Evolutionary conservation across 2,888 invertebrate species (phyloP), one percentile per base, ranked within the genome.

Genomic region (Epinotia bilunana): DNA sequence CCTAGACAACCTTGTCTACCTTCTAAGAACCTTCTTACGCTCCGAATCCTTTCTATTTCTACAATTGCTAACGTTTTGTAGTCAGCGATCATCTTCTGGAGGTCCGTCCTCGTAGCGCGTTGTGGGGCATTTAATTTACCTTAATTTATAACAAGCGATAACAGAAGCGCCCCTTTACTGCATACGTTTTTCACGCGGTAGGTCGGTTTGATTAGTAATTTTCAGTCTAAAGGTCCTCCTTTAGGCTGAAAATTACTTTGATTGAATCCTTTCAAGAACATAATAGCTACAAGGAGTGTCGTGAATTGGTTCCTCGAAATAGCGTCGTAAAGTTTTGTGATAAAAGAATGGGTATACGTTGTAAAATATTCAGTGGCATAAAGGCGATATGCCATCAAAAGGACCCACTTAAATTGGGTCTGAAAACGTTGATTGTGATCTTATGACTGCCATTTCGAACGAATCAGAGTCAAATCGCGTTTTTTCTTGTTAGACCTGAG

Each of bases 291-390:
- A 55, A 73, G 49, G 60, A 62, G 33, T 11, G 20, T 49, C 61
- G 57, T 72, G 65, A 75, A 72, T 70, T 61, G 71, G 55, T 65
- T 71, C 71, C 65, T 57, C 60, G 39, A 53, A 64, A 61, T 20
- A 60, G 64, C 61, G 18, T 75, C 75, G 46, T 72, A 75, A 75
- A 75, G 57, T 67, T 61, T 67, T 72, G 75, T 67, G 75, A 72
- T 72, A 75, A 62, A 62, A 53, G 60, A 39, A n/a, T 28, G 39
- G 28, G 18, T n/a, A 2, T 55, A 55, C 18, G 60, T 28, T 67
- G 70, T 75, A 65, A 65, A 67, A 65, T 74, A 61, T 53, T 46
- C 71, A 65, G 61, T 49, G 46, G 43, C 55, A 62, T 62, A 67
- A 62, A 58, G 39, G 46, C 63, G 68, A 57, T 58, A 63, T 43